These are phyloP conservation scores for Disparrhopalites patrizii DNA, from an alignment of 2,888 invertebrate species.

Conservation along the genomic window DNA sequence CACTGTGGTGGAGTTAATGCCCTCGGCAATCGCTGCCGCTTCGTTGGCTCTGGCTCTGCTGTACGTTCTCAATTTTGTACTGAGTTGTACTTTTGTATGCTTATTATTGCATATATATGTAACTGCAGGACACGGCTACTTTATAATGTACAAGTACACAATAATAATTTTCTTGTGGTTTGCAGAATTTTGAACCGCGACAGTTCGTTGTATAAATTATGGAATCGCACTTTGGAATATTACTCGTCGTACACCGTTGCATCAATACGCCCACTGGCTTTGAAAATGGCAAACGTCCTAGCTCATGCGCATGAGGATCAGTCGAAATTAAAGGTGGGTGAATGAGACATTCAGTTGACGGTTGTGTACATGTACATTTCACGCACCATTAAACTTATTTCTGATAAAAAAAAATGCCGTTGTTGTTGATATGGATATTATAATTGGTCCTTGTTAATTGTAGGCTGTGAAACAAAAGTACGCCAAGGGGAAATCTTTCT, in stretches of 20 bases:
- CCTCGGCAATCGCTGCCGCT: conserved; percentile 79
- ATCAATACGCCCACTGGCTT: conserved; percentile 65
- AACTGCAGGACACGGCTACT: too few species aligned
- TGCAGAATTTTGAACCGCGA: conserved; percentile 49
- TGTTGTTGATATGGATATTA: too few species aligned
- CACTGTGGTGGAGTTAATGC: conserved; percentile 64
- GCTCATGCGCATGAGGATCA: conserved; percentile 60
- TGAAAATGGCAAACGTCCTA: conserved; percentile 66
- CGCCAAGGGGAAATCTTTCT: conserved; percentile 6
- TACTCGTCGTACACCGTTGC: conserved; percentile 71
- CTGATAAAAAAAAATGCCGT: too few species aligned
- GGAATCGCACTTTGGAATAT: conserved; percentile 70
- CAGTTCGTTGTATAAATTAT: conserved; percentile 56
- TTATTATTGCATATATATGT: too few species aligned
- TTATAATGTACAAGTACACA: too few species aligned
- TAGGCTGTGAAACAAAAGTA: conserved; percentile 66
- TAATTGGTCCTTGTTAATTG: conserved; percentile 6
- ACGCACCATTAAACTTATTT: too few species aligned
- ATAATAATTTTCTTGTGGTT: too few species aligned
- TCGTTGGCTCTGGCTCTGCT: conserved; percentile 71
- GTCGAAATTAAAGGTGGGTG: conserved; percentile 65
- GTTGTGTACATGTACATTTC: too few species aligned
- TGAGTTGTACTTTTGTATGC: not conserved
- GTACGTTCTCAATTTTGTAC: conserved; percentile 50
- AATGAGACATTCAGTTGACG: too few species aligned